Conservation (phyloP, 2,888 invertebrate species). For the Kuschelorhynchus macadamiae region DNA sequence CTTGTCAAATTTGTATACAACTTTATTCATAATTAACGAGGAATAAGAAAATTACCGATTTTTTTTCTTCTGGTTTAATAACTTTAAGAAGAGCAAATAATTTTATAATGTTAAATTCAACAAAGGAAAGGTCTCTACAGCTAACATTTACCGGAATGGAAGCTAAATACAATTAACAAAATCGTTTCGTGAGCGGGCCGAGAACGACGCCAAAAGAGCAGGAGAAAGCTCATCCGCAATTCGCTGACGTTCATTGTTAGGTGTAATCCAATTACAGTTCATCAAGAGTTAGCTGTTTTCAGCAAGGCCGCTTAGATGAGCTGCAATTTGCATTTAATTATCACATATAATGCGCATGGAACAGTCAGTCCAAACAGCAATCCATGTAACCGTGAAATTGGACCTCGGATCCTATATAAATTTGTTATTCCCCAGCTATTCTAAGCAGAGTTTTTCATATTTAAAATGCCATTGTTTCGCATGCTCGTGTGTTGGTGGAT, state of each 20-base stretch:
- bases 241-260: constrained; percentile 65
- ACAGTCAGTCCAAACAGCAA: constrained; percentile 63
- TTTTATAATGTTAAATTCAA: constrained; percentile 3
- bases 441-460: constrained; percentile 30
- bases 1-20: too few species aligned
- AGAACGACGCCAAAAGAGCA: constrained; percentile 52
- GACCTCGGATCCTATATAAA: constrained; percentile 57
- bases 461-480: constrained; percentile 24
- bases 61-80: too few species aligned
- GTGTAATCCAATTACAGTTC: constrained; percentile 68
- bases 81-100: too few species aligned
- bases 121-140: constrained; percentile 3
- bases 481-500: background rate
- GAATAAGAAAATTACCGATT: too few species aligned
- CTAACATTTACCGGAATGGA: constrained; percentile 12
- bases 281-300: constrained; percentile 70
- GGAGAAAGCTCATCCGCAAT: constrained; percentile 36
- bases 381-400: constrained; percentile 66
- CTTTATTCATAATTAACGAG: too few species aligned
- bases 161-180: constrained; percentile 49
- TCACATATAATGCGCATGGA: constrained; percentile 70
- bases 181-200: constrained; percentile 56
- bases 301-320: constrained; percentile 68
- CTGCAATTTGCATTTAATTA: constrained; percentile 70
- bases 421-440: constrained; percentile 24